Conservation (phyloP, 2,888 invertebrate genomes). For the Netelia inedita region DNA sequence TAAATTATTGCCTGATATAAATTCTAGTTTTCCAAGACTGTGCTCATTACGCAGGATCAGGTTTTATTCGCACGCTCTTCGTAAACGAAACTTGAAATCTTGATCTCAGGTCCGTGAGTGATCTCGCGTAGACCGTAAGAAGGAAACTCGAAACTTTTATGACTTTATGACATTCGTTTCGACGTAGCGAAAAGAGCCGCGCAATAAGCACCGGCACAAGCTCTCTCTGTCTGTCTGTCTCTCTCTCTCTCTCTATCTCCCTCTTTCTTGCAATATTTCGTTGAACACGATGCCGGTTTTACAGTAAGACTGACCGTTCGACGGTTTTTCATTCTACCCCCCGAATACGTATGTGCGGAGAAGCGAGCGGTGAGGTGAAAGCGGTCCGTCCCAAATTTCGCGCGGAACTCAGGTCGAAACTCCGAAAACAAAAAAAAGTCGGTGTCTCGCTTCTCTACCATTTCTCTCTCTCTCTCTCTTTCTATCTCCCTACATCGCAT, state of each 20-base stretch:
- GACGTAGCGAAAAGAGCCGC: constrained; percentile 13
- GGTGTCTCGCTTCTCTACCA: neutral
- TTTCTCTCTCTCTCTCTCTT: constrained; percentile 6
- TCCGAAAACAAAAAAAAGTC: constrained; percentile 60
- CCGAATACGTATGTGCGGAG: constrained; percentile 35
- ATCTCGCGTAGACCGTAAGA: neutral
- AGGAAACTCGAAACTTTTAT: constrained; percentile 66
- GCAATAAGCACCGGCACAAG: constrained; percentile 12
- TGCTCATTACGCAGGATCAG: constrained; percentile 18
- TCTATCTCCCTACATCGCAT: constrained; percentile 58
- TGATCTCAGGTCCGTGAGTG: constrained; percentile 19
- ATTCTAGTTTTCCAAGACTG: constrained; percentile 11
- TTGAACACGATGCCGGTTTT: constrained; percentile 66
- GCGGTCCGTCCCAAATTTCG: constrained; percentile 68
- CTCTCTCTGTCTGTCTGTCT: no score
- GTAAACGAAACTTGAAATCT: constrained; percentile 52
- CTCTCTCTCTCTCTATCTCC: neutral
- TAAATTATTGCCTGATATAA: neutral
- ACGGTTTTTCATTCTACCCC: constrained; percentile 46
- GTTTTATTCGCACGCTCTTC: constrained; percentile 41
- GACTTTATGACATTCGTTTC: constrained; percentile 62
- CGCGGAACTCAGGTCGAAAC: constrained; percentile 65
- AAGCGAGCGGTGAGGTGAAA: constrained; percentile 63
- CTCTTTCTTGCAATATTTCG: constrained; percentile 54
- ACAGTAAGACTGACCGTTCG: constrained; percentile 66